Evolutionary conservation across 2,888 invertebrate species (phyloP).

Genomic region (Mayetiola destructor): DNA sequence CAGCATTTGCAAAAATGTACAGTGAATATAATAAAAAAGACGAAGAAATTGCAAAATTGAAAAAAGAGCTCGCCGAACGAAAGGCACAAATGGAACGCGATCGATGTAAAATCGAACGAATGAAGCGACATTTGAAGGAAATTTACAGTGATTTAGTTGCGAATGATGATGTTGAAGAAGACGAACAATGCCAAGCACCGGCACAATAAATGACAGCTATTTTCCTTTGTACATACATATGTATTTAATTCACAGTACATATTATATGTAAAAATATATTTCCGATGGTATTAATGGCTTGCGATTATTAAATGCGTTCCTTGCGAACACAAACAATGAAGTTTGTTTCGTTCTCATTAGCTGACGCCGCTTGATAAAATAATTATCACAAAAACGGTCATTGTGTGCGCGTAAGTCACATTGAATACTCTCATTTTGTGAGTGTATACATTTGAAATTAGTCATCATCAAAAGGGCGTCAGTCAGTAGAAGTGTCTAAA

Average conservation of each 20-base stretch:
- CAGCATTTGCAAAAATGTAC: background rate
- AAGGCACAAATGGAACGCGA: background rate
- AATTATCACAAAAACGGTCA: too few species aligned
- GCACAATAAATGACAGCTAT: background rate
- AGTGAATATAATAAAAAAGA: background rate
- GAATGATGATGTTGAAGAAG: background rate
- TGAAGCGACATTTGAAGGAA: background rate
- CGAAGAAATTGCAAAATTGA: background rate
- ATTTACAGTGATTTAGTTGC: background rate
- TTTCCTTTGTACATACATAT: background rate
- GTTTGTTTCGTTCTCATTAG: too few species aligned
- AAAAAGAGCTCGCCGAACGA: background rate
- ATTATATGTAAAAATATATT: too few species aligned
- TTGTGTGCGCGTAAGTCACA: background rate
- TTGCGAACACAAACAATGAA: background rate
- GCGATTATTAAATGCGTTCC: background rate
- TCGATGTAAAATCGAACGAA: background rate
- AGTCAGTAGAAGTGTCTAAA: background rate
- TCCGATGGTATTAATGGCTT: background rate
- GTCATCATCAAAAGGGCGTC: background rate
- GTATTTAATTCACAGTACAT: too few species aligned
- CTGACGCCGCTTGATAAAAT: too few species aligned
- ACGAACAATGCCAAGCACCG: background rate
- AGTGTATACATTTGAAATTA: background rate
- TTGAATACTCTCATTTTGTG: background rate